Conservation (phyloP, 2,888 invertebrate genomes). For the Pristionchus mayeri region DNA sequence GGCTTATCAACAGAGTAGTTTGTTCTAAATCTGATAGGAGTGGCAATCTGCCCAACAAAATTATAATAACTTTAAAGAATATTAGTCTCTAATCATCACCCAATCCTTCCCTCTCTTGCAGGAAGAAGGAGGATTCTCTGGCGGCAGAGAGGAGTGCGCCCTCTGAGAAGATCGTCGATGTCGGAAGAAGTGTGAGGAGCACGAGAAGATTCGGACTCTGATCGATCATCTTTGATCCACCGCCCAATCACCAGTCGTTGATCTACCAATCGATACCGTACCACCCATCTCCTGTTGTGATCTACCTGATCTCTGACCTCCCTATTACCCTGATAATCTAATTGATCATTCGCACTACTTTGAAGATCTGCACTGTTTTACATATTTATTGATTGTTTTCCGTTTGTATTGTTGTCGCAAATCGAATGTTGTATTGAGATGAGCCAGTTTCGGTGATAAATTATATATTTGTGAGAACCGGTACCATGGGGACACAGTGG, state of each 20-base stretch:
- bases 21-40: too few relatives aligned
- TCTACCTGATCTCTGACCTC: not conserved
- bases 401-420: conserved; percentile 6
- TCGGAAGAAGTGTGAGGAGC: conserved; percentile 55
- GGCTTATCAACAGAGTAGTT: too few relatives aligned
- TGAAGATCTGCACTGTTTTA: conserved; percentile 32
- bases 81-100: too few relatives aligned
- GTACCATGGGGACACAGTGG: too few relatives aligned
- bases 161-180: conserved; percentile 53
- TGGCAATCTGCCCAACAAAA: too few relatives aligned
- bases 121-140: too few relatives aligned
- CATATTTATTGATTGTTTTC: not conserved
- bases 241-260: not conserved
- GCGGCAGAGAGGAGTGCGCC: not conserved
- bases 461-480: too few relatives aligned
- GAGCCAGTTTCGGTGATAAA: not conserved
- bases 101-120: too few relatives aligned
- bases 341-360: not conserved
- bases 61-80: too few relatives aligned
- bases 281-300: not conserved
- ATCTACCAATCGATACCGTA: not conserved
- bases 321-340: not conserved
- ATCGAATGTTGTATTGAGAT: conserved; percentile 21
- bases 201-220: conserved; percentile 50
- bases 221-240: conserved; percentile 3